phyloP scores from a whole-genome alignment of 37 sponge, comb jelly and placozoan genomes.

The Petrosia ficiformis region DNA sequence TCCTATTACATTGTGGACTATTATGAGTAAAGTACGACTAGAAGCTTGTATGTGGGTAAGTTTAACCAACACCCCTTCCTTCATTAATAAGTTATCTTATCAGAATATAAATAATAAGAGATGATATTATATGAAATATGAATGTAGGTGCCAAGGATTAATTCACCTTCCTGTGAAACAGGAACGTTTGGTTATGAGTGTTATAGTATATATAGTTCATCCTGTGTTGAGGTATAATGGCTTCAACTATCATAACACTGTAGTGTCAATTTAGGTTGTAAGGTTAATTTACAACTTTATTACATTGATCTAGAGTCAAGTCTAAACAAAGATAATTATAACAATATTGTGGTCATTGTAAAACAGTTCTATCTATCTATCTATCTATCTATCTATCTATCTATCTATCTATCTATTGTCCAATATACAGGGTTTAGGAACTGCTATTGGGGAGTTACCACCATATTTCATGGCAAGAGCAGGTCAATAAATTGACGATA shows the following conservation, averaged over 20 bases:
- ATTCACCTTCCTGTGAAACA: too few species aligned
- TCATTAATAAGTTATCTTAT: not conserved
- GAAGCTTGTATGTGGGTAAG: conserved; percentile 95
- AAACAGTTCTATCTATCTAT: too few species aligned
- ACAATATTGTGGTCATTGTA: not conserved
- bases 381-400: too few species aligned
- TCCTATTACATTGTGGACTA: conserved; percentile 71
- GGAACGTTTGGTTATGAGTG: too few species aligned
- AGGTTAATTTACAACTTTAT: not conserved
- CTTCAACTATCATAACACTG: not conserved
- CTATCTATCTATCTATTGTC: too few species aligned
- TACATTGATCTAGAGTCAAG: not conserved
- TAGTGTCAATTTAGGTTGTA: too few species aligned
- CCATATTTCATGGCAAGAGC: conserved; percentile 99
- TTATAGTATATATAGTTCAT: too few species aligned
- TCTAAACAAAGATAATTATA: too few species aligned
- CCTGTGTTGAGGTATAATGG: not conserved
- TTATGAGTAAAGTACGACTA: conserved; percentile 89
- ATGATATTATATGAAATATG: too few species aligned
- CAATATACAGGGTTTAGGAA: conserved; percentile 87
- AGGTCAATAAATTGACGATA: conserved; percentile 54
- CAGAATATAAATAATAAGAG: too few species aligned
- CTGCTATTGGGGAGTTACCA: conserved; percentile 97
- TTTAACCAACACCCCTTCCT: too few species aligned
- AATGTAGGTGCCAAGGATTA: too few species aligned